Evolutionary conservation across 2,888 invertebrate species (phyloP).

Genomic region (Andrena bucephala): DNA sequence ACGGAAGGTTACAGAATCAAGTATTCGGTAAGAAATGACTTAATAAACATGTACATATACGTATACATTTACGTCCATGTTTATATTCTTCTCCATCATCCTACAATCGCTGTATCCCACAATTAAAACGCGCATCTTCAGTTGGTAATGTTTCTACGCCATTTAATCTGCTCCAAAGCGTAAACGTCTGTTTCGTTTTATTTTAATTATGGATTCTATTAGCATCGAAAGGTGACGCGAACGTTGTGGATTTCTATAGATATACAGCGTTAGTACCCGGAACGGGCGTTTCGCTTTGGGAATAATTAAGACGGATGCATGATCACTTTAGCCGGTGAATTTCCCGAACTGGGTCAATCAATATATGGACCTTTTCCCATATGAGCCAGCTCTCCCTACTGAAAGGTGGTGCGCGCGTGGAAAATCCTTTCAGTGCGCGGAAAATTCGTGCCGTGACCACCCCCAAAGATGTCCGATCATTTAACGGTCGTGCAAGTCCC

Average conservation of each 20-base stretch:
- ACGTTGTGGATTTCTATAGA: neutral
- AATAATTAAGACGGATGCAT: constrained; percentile 45
- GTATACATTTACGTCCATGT: constrained; percentile 31
- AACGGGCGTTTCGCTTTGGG: constrained; percentile 5
- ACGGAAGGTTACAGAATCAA: constrained; percentile 44
- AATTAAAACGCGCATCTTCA: neutral
- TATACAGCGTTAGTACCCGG: neutral
- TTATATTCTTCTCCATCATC: constrained; percentile 16
- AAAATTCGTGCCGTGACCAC: constrained; percentile 72
- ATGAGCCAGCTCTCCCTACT: constrained; percentile 70
- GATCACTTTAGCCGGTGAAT: constrained; percentile 52
- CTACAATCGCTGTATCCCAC: neutral
- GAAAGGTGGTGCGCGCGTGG: constrained; percentile 77
- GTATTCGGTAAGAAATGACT: constrained; percentile 48
- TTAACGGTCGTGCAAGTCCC: constrained; percentile 85
- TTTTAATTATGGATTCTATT: neutral
- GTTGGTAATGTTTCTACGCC: neutral
- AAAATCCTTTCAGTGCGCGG: constrained; percentile 73
- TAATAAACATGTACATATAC: constrained; percentile 67
- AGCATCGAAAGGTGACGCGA: neutral
- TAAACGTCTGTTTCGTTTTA: neutral
- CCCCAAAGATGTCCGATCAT: constrained; percentile 76
- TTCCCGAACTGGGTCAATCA: constrained; percentile 84
- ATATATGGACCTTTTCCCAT: constrained; percentile 79
- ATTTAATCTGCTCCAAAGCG: neutral